These are phyloP conservation scores for Thamnophis sirtalis DNA, from an alignment of 2,113 vertebrate genomes.

Conservation along the genomic window DNA sequence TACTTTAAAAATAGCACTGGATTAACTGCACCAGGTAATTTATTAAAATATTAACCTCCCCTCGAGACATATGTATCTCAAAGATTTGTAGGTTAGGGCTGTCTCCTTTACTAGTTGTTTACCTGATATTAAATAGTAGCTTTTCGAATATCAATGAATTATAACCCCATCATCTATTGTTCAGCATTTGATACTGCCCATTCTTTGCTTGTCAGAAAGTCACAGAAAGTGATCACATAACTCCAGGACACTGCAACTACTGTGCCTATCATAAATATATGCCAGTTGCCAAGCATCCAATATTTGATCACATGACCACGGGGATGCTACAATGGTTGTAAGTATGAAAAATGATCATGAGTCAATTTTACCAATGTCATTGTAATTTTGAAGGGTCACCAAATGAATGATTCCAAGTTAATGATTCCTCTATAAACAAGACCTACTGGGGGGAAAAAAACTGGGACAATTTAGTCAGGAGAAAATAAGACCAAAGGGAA, in stretches of 20 bases:
- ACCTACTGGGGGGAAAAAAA: background rate
- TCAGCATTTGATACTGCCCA: background rate
- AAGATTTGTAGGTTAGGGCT: background rate
- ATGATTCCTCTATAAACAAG: background rate
- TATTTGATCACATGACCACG: background rate
- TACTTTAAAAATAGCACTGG: background rate
- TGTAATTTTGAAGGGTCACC: background rate
- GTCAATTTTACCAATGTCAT: background rate
- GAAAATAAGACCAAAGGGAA: background rate
- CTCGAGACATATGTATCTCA: background rate
- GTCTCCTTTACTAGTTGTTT: background rate
- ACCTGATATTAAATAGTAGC: background rate
- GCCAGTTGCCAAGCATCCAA: background rate
- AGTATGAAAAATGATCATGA: background rate
- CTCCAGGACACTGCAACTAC: background rate
- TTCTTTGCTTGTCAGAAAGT: background rate
- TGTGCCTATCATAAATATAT: background rate
- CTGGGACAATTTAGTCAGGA: background rate
- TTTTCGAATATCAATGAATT: background rate
- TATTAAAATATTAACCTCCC: background rate
- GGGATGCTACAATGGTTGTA: background rate
- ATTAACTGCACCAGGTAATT: background rate
- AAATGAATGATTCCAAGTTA: background rate
- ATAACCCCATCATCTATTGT: background rate
- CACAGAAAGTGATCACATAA: background rate